Base-by-base conservation (phyloP, 2,797 vertebrate genomes). In the Rhinatrema bivittatum region DNA sequence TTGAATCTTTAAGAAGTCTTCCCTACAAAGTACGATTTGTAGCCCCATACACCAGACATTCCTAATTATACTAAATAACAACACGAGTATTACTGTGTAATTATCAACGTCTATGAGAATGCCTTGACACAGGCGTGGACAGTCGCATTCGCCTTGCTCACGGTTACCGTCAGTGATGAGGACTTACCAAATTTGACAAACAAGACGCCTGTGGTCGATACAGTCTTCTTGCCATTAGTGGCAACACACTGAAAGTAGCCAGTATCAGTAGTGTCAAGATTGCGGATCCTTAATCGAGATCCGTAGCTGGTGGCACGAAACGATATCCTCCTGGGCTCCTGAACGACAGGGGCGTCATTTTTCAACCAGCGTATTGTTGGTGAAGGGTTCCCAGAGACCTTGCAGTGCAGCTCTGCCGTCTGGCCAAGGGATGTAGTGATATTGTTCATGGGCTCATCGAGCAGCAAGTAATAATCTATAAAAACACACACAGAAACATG, bases 181-280 rank as follows among this genome's bases (percentile, higher is more conserved):
- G 19, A 37, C 91, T 82, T 70, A 99, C 96, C 93, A 1, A 98
- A 98, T 56, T 99, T 99, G 12, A 99, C 94, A 3, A 93, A 99
- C 25, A 98, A 76, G 45, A 98, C 94, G 0, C 96, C 96, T 0
- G 93, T 99, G 3, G 91, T 94, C 21, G 94, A 95, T 2, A 99
- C 94, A 0, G 84, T 88, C 14, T 89, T 92, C 16, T 86, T 79
- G 61, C 57, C 78, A 4, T 91, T 99, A 9, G 82, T 87, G 2
- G 94, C 96, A 9, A 92, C 83, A 0, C 94, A 98, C 76, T 99
- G 96, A 82, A 98, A 99, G 74, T 99, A 99, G 29, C 96, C 96
- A 0, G 96, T 99, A 64, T 99, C 96, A 0, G 96, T 99, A 1
- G 96, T 99, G 72, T 99, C 93, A 3, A 98, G 85, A 74, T 98